phyloP scores from a whole-genome alignment of 2,888 invertebrate species.

The Seira ritae region DNA sequence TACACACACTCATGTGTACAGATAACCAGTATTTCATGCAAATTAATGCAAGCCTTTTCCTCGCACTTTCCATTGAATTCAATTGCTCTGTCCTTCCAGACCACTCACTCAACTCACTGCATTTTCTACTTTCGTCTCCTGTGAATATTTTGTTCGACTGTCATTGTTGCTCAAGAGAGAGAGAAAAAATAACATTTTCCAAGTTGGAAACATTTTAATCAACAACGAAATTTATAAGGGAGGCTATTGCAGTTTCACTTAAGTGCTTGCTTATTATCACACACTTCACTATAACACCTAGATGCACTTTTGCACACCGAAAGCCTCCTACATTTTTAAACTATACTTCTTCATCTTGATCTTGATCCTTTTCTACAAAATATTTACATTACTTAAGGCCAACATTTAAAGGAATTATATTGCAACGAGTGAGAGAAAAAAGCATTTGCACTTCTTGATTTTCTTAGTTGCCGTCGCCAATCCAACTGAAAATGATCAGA shows the following conservation, averaged over 20 bases:
- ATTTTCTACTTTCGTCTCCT: not conserved
- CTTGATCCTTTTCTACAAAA: too few species aligned
- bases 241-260: not conserved
- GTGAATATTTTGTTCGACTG: not conserved
- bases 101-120: too few species aligned
- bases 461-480: too few species aligned
- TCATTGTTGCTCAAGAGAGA: not conserved
- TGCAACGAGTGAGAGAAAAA: too few species aligned
- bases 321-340: not conserved
- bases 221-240: not conserved
- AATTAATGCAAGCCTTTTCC: slow-evolving; percentile 21
- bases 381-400: too few species aligned
- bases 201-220: not conserved
- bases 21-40: slow-evolving; percentile 32
- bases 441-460: too few species aligned
- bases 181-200: not conserved
- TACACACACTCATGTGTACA: not conserved
- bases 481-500: too few species aligned
- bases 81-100: too few species aligned
- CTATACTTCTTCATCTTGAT: too few species aligned
- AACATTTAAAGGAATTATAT: too few species aligned
- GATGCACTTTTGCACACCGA: not conserved
- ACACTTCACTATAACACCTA: not conserved
- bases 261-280: not conserved
- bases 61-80: slow-evolving; percentile 5